Conservation (phyloP, 2,888 invertebrate species). For the Halictus ligatus region DNA sequence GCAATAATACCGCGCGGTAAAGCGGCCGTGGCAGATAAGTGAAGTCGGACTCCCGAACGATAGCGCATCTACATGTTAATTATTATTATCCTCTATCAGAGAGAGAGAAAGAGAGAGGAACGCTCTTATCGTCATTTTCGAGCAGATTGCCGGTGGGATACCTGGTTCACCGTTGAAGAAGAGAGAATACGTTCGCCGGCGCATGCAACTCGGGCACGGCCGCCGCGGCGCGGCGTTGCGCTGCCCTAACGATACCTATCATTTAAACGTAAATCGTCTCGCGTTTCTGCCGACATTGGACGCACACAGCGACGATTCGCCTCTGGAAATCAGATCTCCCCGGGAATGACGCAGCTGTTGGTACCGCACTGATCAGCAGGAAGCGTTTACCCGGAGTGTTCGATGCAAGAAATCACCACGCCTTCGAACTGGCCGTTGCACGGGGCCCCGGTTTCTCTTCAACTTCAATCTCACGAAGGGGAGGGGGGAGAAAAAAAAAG, state of each 20-base stretch:
- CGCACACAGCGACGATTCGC: slow-evolving; percentile 53
- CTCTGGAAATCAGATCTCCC: slow-evolving; percentile 62
- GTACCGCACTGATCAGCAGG: slow-evolving; percentile 55
- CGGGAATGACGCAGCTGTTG: slow-evolving; percentile 61
- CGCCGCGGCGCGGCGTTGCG: background rate
- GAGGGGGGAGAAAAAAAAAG: background rate
- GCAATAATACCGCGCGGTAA: slow-evolving; percentile 18
- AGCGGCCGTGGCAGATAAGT: slow-evolving; percentile 17
- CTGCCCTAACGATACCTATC: slow-evolving; percentile 68
- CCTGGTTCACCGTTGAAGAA: slow-evolving; percentile 4
- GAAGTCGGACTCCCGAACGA: slow-evolving; percentile 28
- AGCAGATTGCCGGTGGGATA: slow-evolving; percentile 27
- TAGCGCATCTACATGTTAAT: slow-evolving; percentile 51
- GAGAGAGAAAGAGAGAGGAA: background rate
- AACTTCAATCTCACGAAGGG: background rate
- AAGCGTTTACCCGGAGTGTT: slow-evolving; percentile 53
- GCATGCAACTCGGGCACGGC: slow-evolving; percentile 25
- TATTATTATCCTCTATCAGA: slow-evolving; percentile 42
- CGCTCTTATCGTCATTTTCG: slow-evolving; percentile 29
- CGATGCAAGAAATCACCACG: slow-evolving; percentile 49
- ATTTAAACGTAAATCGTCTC: slow-evolving; percentile 66
- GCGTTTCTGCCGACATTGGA: slow-evolving; percentile 60
- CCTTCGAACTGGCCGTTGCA: slow-evolving; percentile 22
- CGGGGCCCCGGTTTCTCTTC: slow-evolving; percentile 18
- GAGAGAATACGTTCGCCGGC: slow-evolving; percentile 43